Base-by-base conservation (phyloP, 2,113 vertebrate genomes). In the Corythaixoides concolor region DNA sequence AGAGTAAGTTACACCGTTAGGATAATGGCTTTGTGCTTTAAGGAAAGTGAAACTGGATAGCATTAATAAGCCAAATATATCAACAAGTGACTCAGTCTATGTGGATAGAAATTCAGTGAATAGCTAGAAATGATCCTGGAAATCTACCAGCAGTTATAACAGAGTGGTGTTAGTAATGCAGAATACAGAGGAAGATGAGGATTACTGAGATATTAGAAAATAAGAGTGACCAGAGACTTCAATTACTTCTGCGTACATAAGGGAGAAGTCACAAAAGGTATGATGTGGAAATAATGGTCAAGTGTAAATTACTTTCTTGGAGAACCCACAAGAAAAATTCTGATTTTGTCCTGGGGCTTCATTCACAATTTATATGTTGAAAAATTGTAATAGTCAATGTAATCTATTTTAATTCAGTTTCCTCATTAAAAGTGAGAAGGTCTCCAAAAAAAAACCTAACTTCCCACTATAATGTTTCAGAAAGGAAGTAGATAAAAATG, bases 401-500 rank as follows among this genome's bases (percentile, higher is more conserved):
- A 52, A 76, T 76, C 52, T 80, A 32, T 80, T 90, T 88, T 60
- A 76, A 66, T 92, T 88, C 67, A 2, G 3, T 76, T 85, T 93
- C 85, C n/a, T 90, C 27, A 58, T 88, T 83, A 80, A 91, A 91
- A 93, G 82, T 94, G 7, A 79, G 89, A 90, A 76, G 35, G 30
- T 49, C 19, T 94, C n/a, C 10, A 63, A 43, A 74, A 92, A 74
- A 85, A 18, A 0, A 1, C 7, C 3, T 18, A 27, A 14, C 32
- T 95, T 92, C 53, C 82, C 35, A 88, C 67, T 85, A 13, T 62
- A 89, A 47, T 72, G 26, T 85, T 95, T 85, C 63, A 92, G 82
- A 96, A 93, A 93, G 90, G 90, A 95, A 95, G 85, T 63, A 88
- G 88, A 94, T 97, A 88, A 95, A 95, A 90, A 62, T 86, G 72